Conservation (phyloP, 1,140 invertebrate species). For the Caenorhabditis tropicalis region DNA sequence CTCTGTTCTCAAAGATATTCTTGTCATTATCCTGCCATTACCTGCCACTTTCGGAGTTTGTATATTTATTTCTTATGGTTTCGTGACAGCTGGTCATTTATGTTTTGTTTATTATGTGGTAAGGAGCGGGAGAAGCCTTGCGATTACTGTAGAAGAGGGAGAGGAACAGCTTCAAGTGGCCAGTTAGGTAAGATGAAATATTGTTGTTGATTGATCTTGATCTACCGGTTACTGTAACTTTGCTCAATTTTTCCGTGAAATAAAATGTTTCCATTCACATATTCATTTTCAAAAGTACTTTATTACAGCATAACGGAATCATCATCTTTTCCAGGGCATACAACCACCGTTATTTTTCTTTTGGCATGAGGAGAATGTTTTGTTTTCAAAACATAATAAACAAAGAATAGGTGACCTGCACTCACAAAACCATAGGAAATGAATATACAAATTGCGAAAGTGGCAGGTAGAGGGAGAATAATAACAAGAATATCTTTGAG, state of each 20-base stretch:
- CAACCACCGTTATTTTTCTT: too few species aligned
- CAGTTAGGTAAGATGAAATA: too few species aligned
- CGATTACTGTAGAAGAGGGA: neutral
- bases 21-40: conserved; percentile 74
- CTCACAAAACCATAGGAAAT: conserved; percentile 74
- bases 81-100: conserved; percentile 72
- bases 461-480: conserved; percentile 71
- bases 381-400: conserved; percentile 50
- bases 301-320: too few species aligned
- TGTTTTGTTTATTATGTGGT: conserved; percentile 57
- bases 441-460: conserved; percentile 74
- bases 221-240: too few species aligned
- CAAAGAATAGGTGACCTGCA: conserved; percentile 65
- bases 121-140: too few species aligned
- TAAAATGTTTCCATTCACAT: too few species aligned
- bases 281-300: too few species aligned
- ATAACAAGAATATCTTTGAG: conserved; percentile 76
- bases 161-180: neutral
- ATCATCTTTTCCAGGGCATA: too few species aligned
- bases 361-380: too few species aligned
- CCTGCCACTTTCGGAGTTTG: conserved; percentile 73
- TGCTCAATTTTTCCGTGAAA: too few species aligned
- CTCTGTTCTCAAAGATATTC: conserved; percentile 75
- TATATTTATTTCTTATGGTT: conserved; percentile 74
- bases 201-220: too few species aligned